phyloP scores from a whole-genome alignment of 64 coral and sea anemone species.

The Astreopora myriophthalma region DNA sequence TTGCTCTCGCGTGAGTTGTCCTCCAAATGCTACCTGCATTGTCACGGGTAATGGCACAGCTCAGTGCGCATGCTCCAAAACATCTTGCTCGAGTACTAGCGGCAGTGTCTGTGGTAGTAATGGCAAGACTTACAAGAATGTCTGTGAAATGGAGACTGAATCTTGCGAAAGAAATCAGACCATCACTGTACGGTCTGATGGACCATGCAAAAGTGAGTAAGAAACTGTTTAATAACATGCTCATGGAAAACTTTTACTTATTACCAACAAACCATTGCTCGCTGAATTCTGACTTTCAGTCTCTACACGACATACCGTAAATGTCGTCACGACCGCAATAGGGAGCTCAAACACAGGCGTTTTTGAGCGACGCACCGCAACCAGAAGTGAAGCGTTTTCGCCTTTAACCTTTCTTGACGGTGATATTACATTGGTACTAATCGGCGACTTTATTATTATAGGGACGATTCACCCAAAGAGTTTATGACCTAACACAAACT shows the following conservation, averaged over 20 bases:
- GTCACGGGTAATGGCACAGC: conserved; percentile 33
- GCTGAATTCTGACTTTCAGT: not conserved
- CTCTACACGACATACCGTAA: not conserved
- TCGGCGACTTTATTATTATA: too few species aligned
- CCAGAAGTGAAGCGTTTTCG: too few species aligned
- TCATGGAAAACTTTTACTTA: not conserved
- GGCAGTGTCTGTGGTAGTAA: conserved; percentile 81
- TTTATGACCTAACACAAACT: not conserved
- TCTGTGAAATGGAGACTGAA: conserved; percentile 63
- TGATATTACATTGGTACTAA: too few species aligned
- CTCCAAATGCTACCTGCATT: conserved; percentile 55
- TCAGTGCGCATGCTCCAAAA: conserved; percentile 62
- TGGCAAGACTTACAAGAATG: conserved; percentile 55
- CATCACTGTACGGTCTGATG: conserved; percentile 43
- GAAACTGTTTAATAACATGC: not conserved
- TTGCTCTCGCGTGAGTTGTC: conserved; percentile 63
- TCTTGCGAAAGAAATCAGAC: conserved; percentile 47
- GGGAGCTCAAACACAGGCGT: too few species aligned
- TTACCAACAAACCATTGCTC: not conserved
- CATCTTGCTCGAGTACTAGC: conserved; percentile 19
- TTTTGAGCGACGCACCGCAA: too few species aligned
- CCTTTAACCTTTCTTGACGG: too few species aligned
- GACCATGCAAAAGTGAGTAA: conserved; percentile 40
- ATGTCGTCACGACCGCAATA: too few species aligned
- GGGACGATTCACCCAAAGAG: too few species aligned